Conservation (phyloP, 2,797 vertebrate species). For the Enteromius treurensis region DNA sequence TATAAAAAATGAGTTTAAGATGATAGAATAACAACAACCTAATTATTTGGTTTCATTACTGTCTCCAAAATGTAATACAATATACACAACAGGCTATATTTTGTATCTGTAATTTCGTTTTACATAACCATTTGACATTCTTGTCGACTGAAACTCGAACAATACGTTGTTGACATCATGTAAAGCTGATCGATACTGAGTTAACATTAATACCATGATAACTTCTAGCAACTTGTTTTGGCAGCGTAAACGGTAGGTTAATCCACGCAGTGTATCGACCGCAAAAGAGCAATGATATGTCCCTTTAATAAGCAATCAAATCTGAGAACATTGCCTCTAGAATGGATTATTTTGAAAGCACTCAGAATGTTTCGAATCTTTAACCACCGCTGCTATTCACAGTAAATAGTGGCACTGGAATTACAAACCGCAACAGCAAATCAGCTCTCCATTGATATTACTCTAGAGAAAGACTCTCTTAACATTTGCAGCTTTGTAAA, state of each 20-base stretch:
- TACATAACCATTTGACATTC: neutral
- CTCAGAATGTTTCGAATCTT: slow-evolving; percentile 16
- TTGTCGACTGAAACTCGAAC: neutral
- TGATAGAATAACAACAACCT: neutral
- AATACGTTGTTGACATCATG: neutral
- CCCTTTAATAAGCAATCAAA: slow-evolving; percentile 30
- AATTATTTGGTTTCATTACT: neutral
- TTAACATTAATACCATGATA: neutral
- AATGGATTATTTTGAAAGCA: slow-evolving; percentile 7
- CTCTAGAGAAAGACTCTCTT: slow-evolving; percentile 35
- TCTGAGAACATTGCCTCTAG: slow-evolving; percentile 7
- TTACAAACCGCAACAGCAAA: slow-evolving; percentile 32
- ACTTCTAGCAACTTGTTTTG: neutral
- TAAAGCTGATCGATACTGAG: neutral
- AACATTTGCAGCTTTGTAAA: slow-evolving; percentile 39
- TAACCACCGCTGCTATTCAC: slow-evolving; percentile 32
- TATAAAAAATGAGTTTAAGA: neutral
- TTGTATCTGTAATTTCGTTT: neutral
- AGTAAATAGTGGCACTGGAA: slow-evolving; percentile 11
- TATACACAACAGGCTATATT: neutral
- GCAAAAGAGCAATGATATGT: slow-evolving; percentile 11
- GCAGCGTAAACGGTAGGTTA: neutral
- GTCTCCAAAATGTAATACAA: neutral
- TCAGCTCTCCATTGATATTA: slow-evolving; percentile 50
- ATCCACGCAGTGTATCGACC: neutral